Evolutionary conservation across 2,113 vertebrate genomes (phyloP), one percentile per base, ranked within the genome.

Genomic region (Meriones unguiculatus): DNA sequence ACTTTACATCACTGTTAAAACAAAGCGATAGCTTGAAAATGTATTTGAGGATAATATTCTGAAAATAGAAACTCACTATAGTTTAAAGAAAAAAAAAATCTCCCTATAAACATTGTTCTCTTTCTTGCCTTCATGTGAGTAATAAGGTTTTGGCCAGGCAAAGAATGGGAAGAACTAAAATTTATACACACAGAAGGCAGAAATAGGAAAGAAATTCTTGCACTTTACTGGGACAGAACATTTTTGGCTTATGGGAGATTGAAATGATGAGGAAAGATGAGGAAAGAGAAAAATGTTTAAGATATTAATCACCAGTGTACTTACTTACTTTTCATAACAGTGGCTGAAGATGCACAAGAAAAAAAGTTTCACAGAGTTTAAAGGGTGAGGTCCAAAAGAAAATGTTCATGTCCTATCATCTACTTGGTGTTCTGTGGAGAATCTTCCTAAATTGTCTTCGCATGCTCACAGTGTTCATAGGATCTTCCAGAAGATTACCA

Each of bases 241-340:
- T 77, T 88, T 94, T 90, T 46, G 4, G 75, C 41, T 92, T 87
- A 65, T 80, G 69, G 30, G 73, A 91, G 67, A 78, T 92, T 88
- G 69, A n/a, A n/a, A n/a, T n/a, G n/a, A n/a, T 82, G 93, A 89
- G 41, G 73, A 94, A 91, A 96, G 35, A n/a, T 82, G 93, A 89
- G 41, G 73, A 94, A 91, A 96, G 35, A 80, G n/a, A 91, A 90
- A 84, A 32, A 38, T 0, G 7, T 70, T 90, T 89, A 91, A 91
- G 62, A 89, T 50, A 91, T 85, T 35, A 81, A 59, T 89, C 57
- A 72, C 5, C 5, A 30, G n/a, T 70, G 32, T 32, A 28, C 41
- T 88, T 96, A 41, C 22, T 94, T 96, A 11, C 62, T 90, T 93
- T 11, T 8, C 25, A 17, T 78, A 86, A 11, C 88, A 67, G 82